Conservation (phyloP, 2,113 vertebrate genomes). For the Callithrix jacchus region DNA sequence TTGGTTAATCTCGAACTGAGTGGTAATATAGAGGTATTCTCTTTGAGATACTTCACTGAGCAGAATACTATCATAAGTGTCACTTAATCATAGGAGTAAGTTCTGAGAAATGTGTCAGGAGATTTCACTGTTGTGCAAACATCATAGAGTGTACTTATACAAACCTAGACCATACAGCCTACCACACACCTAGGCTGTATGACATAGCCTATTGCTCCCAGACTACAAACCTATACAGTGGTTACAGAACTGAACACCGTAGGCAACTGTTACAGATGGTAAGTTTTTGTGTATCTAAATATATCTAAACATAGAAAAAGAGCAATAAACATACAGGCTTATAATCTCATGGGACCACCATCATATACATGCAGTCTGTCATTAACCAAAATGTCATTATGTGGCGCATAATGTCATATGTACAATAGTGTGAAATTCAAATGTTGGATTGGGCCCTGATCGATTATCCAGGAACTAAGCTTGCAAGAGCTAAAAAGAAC, state of each 20-base stretch:
- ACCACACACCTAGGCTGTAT: not conserved
- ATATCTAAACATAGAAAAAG: not conserved
- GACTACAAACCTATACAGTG: not conserved
- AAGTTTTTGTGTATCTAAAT: not conserved
- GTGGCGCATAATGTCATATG: not conserved
- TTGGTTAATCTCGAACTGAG: not conserved
- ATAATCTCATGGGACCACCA: not conserved
- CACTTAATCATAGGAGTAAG: not conserved
- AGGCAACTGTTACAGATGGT: not conserved
- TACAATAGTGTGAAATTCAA: not conserved
- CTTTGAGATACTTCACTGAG: not conserved
- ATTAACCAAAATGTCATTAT: not conserved
- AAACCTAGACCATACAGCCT: not conserved
- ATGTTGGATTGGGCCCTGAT: not conserved
- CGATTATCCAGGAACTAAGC: not conserved
- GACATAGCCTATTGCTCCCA: not conserved
- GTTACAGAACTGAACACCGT: not conserved
- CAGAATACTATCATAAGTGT: not conserved
- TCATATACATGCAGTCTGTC: not conserved
- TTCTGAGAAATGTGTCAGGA: not conserved
- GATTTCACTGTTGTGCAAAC: not conserved
- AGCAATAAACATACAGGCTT: not conserved
- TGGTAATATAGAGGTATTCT: not conserved
- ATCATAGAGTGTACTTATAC: not conserved
- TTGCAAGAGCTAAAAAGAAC: not conserved